phyloP scores from a whole-genome alignment of 2,797 vertebrate genomes.

The Trachurus trachurus region DNA sequence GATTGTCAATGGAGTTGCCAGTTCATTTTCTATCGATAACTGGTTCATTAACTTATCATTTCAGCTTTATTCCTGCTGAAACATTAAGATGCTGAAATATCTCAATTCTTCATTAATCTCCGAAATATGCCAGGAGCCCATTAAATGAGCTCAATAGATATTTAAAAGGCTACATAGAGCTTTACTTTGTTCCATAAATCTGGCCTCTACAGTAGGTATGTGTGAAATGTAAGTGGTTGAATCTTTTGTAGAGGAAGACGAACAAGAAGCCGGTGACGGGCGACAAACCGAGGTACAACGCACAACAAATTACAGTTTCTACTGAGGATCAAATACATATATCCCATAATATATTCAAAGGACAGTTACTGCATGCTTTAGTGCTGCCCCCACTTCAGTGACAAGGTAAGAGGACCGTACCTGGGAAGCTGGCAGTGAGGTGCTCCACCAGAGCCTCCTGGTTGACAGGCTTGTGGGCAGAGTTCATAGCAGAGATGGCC shows the following conservation, averaged over 20 bases:
- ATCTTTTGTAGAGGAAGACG: neutral
- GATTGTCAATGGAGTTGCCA: neutral
- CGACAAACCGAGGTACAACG: slow-evolving; percentile 7
- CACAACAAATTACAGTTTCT: neutral
- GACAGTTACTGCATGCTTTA: slow-evolving; percentile 1
- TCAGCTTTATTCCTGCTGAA: slow-evolving; percentile 1
- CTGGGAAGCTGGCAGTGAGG: slow-evolving; percentile 99
- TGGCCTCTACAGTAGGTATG: neutral
- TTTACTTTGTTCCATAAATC: slow-evolving; percentile 6
- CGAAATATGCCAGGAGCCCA: neutral
- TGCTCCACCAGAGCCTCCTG: slow-evolving; percentile 99
- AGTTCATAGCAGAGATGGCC: slow-evolving; percentile 99
- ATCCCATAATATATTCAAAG: neutral
- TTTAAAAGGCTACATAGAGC: slow-evolving; percentile 1
- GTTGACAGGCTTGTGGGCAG: slow-evolving; percentile 97
- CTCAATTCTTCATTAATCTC: neutral
- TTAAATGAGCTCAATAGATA: slow-evolving; percentile 8
- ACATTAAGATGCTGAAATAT: slow-evolving; percentile 2
- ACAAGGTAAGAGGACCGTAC: slow-evolving; percentile 77
- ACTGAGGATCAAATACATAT: neutral
- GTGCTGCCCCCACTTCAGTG: neutral
- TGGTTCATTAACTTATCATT: fast-evolving
- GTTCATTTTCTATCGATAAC: neutral
- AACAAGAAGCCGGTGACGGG: neutral
- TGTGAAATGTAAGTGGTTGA: neutral